Base-by-base conservation (phyloP, 2,113 vertebrate species). In the Bambusicola thoracicus region DNA sequence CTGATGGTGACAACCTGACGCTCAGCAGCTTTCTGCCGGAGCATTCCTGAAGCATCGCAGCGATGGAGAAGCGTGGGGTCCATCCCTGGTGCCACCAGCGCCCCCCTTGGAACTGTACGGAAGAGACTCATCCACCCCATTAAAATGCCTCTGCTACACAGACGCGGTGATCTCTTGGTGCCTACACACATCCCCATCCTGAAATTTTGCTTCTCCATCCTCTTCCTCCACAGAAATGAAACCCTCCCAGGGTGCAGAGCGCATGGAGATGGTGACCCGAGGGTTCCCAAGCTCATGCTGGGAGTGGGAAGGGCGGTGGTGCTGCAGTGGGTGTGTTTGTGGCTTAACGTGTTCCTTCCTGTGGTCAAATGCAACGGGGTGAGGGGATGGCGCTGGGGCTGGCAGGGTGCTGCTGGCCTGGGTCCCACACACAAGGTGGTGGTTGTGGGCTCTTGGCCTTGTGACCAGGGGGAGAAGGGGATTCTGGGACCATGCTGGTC, bases 11-110 rank as follows among this genome's bases (percentile, higher is more conserved):
- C 44, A 97, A 98, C 86, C 94, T 98, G 78, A 99, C 99, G 6
- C 98, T 99, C 44, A 98, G 98, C 91, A 99, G 99, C 96, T 99
- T 99, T 93, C 96, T 99, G 19, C 98, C 98, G 1, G 98, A 98
- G 8, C 97, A 97, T 8, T 73, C 86, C 72, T 96, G 89, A 96
- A 66, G 43, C 0, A 1, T 10, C 0, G 1, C 8, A 0, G 2
- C 6, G 21, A 58, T 20, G 55, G 55, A n/a, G 11, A 18, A 19
- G 55, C 17, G 7, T 11, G 32, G 55, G 55, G 55, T 16, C 29
- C 55, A 11, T 18, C 30, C 4, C 17, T 56, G 30, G 55, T 56
- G 53, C 53, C 30, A 11, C 53, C 17, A 19, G 17, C 19, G 53
- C 32, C 29, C 30, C 29, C 53, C 7, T 18, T n/a, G 49, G 30